Percentiles rank a stretch among this genome's conserved stretches.
phyloP scores from a whole-genome alignment of 2,888 invertebrate genomes.

The Noctuana brunneofusca region DNA sequence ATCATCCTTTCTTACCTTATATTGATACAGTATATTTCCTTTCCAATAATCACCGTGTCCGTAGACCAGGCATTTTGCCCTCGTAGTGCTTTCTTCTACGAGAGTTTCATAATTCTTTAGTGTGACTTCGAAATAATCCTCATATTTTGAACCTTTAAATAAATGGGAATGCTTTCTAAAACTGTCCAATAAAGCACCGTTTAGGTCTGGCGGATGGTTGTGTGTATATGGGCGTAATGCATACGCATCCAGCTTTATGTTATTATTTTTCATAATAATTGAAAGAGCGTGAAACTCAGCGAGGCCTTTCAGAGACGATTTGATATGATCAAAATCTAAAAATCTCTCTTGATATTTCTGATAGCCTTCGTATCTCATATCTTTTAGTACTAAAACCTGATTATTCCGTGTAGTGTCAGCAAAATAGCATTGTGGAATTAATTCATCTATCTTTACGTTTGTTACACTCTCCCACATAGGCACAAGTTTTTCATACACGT shows the following conservation, averaged over 20 bases:
- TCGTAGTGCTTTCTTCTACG: slow-evolving; percentile 7
- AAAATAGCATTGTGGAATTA: slow-evolving; percentile 39
- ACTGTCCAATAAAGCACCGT: slow-evolving; percentile 29
- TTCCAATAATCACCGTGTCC: slow-evolving; percentile 43
- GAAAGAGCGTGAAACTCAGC: slow-evolving; percentile 39
- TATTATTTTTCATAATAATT: slow-evolving; percentile 36
- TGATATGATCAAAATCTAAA: slow-evolving; percentile 38
- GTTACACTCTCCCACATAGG: slow-evolving; percentile 36
- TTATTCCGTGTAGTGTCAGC: slow-evolving; percentile 34
- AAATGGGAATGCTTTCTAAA: slow-evolving; percentile 32
- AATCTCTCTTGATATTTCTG: slow-evolving; percentile 35
- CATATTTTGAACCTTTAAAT: slow-evolving; percentile 37
- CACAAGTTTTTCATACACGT: slow-evolving; percentile 36
- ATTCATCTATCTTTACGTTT: slow-evolving; percentile 33
- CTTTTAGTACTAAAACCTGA: slow-evolving; percentile 39
- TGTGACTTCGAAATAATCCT: slow-evolving; percentile 26
- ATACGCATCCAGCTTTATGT: slow-evolving; percentile 15
- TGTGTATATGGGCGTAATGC: slow-evolving; percentile 34
- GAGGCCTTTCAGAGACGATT: slow-evolving; percentile 34
- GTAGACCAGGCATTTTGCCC: slow-evolving; percentile 37
- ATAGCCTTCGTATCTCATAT: slow-evolving; percentile 39
- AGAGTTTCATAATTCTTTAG: slow-evolving; percentile 26
- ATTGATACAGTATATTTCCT: slow-evolving; percentile 42
- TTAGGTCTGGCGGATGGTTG: slow-evolving; percentile 32
- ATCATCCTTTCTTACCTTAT: slow-evolving; percentile 40